phyloP scores from a whole-genome alignment of 2,113 vertebrate species.

The Empidonax alnorum region DNA sequence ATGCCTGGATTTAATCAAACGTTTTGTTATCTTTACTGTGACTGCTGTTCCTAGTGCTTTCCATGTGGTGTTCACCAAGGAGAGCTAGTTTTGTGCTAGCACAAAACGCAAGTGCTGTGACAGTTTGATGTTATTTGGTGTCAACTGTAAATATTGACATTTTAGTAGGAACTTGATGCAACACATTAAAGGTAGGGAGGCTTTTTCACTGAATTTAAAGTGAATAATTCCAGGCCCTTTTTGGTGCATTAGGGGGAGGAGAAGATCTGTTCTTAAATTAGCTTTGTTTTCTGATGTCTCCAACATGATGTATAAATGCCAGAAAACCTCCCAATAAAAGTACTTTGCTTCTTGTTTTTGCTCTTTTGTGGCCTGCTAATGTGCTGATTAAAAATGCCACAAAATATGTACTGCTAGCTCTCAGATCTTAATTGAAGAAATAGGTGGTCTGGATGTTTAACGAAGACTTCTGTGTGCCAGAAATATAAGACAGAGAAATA shows the following conservation, averaged over 20 bases:
- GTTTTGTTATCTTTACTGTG: slow-evolving; percentile 3
- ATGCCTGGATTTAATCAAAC: slow-evolving; percentile 39
- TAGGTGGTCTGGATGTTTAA: not conserved
- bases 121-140: slow-evolving; percentile 5
- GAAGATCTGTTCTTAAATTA: not conserved
- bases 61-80: not conserved
- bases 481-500: not conserved
- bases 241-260: not conserved
- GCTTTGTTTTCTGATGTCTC: not conserved
- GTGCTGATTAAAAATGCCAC: not conserved
- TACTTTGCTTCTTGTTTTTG: not conserved
- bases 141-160: slow-evolving; percentile 57
- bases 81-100: not conserved
- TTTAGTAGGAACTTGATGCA: slow-evolving; percentile 32
- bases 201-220: slow-evolving; percentile 29
- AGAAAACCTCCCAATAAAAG: not conserved
- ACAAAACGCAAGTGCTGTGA: not conserved
- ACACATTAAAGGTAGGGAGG: slow-evolving; percentile 6
- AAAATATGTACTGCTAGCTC: not conserved
- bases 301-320: not conserved
- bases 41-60: slow-evolving; percentile 26
- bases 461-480: not conserved
- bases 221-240: slow-evolving; percentile 26
- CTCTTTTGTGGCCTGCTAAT: not conserved
- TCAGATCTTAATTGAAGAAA: not conserved